phyloP scores from a whole-genome alignment of 2,797 vertebrate species.

The Remorina albescens region DNA sequence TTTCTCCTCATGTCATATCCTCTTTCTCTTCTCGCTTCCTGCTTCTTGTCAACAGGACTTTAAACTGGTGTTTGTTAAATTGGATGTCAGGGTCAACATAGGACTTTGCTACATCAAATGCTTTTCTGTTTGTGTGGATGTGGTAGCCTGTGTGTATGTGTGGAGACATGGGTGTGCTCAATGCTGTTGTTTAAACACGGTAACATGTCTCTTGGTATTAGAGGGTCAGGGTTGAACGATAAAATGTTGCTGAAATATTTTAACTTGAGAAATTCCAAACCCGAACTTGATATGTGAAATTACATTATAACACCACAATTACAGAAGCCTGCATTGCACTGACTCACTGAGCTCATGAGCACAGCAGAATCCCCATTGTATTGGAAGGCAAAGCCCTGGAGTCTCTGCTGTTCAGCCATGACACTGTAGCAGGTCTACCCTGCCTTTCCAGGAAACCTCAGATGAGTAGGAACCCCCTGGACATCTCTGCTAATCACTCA shows the following conservation, averaged over 20 bases:
- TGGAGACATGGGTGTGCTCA: conserved; percentile 24
- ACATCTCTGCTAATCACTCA: conserved; percentile 83
- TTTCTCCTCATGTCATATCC: conserved; percentile 87
- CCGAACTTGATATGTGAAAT: conserved; percentile 7
- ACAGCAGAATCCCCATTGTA: conserved; percentile 38
- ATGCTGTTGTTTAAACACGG: conserved; percentile 57
- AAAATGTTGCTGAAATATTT: conserved; percentile 27
- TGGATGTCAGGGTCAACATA: conserved; percentile 82
- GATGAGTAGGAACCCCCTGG: conserved; percentile 79
- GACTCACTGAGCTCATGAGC: conserved; percentile 34
- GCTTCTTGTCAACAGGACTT: conserved; percentile 86
- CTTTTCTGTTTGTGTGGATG: conserved; percentile 66
- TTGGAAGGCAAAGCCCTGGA: conserved; percentile 62
- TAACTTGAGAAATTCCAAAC: conserved; percentile 23
- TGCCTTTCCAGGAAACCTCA: conserved; percentile 75
- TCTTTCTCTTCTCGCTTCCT: conserved; percentile 85
- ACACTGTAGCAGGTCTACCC: conserved; percentile 73
- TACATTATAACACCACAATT: conserved; percentile 21
- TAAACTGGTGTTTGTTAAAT: conserved; percentile 86
- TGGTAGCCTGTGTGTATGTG: conserved; percentile 28
- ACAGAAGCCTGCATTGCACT: conserved; percentile 27
- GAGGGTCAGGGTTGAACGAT: conserved; percentile 32
- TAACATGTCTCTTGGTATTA: conserved; percentile 65
- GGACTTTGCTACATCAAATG: conserved; percentile 79
- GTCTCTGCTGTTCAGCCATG: conserved; percentile 58